Evolutionary conservation across 37 sponge, comb jelly and placozoan species (phyloP), one percentile per base, ranked within the genome.

Genomic region (Beroe ovata): DNA sequence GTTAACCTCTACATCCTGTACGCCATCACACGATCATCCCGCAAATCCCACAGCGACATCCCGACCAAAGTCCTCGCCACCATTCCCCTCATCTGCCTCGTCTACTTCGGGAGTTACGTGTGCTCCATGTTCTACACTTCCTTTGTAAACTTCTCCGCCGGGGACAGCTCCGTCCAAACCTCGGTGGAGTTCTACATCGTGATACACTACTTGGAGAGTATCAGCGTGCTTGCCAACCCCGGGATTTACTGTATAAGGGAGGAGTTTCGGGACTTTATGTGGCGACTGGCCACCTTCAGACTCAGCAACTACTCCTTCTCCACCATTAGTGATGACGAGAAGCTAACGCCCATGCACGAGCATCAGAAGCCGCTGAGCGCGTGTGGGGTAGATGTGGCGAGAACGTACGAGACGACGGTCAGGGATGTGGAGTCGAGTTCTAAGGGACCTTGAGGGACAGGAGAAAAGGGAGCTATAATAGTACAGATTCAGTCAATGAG

Each of bases 21-120:
- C 63, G 63, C 29, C 23, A 62, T 62, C 63, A 28, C 63, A 6
- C 23, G 28, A 14, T 62, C 63, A 14, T 62, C 63, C 63, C 29
- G 28, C 19, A 21, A 25, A 28, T 62, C 63, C 63, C 63, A 62
- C 63, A 62, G 28, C 28, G 63, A 62, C 63, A 62, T 62, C 63
- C 63, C 63, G 23, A 25, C 63, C 63, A 21, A 25, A 6, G 63
- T 62, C 63, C 63, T 62, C 4, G 63, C 63, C 23, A 62, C 63
- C 8, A 62, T 62, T 23, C 63, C 63, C 63, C 63, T 62, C 63
- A 62, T 62, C 63, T 62, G 63, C 63, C 63, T 62, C 23, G 63
- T 62, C 23, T 62, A 62, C 29, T 62, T 62, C 63, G 63, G 63
- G 23, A 62, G 63, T 23, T 62, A 62, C 63, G 63, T 62, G 23